These are phyloP conservation scores for Catharus fuscescens DNA, from an alignment of 2,113 vertebrate species.

Conservation along the genomic window DNA sequence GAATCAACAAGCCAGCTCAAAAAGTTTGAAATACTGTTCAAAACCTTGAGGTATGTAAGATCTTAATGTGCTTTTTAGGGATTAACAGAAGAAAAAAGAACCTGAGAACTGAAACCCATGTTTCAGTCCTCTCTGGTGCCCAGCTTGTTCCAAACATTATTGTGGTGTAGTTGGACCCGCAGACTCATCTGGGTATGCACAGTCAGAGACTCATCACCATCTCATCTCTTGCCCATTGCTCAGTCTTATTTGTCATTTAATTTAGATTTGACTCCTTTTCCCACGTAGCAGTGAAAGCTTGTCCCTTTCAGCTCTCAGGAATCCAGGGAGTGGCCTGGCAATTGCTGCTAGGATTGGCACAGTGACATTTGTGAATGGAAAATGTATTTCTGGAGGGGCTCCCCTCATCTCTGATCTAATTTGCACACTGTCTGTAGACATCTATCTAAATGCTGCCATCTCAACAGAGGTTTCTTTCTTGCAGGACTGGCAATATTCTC, in stretches of 20 bases:
- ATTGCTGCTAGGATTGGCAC: neutral
- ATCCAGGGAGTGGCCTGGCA: neutral
- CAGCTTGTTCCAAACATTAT: neutral
- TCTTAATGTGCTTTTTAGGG: neutral
- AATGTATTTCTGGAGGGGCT: neutral
- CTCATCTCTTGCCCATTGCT: neutral
- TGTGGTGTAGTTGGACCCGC: neutral
- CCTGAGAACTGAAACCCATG: neutral
- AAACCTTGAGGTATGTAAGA: neutral
- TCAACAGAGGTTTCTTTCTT: neutral
- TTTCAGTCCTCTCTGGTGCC: neutral
- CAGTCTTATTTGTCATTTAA: neutral
- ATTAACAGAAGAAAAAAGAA: neutral
- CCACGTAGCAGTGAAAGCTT: neutral
- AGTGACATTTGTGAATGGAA: neutral
- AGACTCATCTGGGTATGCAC: neutral
- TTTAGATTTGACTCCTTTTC: neutral
- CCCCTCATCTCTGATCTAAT: neutral
- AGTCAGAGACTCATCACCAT: neutral
- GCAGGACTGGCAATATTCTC: constrained; percentile 76
- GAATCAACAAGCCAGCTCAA: neutral
- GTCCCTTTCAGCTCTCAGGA: neutral
- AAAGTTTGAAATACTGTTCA: neutral
- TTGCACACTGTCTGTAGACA: neutral
- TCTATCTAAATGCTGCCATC: neutral